Conservation (phyloP, 2,113 vertebrate genomes). For the Serinus canaria region DNA sequence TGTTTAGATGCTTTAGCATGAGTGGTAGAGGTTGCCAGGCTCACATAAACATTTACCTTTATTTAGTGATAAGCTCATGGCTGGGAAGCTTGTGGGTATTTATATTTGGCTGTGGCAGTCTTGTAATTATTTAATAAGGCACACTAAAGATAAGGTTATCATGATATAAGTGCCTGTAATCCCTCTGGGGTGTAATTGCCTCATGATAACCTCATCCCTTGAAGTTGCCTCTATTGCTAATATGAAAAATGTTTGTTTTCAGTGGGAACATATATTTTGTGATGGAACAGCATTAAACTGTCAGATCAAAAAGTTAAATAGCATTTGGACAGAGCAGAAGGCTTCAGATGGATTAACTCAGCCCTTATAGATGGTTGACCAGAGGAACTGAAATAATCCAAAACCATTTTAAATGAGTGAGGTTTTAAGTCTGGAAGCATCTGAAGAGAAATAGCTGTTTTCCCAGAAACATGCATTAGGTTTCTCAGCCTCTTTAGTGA, state of each 20-base stretch:
- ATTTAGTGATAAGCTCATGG: not conserved
- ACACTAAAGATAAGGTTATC: constrained; percentile 59
- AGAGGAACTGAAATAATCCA: constrained; percentile 3
- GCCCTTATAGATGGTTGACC: not conserved
- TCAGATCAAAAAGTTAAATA: constrained; percentile 61
- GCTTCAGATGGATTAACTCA: constrained; percentile 56
- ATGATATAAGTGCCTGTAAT: constrained; percentile 57
- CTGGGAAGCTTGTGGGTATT: constrained; percentile 7
- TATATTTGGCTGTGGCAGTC: constrained; percentile 22
- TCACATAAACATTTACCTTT: constrained; percentile 39
- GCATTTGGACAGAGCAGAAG: constrained; percentile 47
- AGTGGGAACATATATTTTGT: constrained; percentile 61
- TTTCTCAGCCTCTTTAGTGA: not conserved
- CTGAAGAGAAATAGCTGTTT: constrained; percentile 32
- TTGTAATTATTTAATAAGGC: constrained; percentile 60
- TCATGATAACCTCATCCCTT: constrained; percentile 64
- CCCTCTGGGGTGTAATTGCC: constrained; percentile 53
- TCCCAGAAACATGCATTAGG: not conserved
- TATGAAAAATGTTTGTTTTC: constrained; percentile 67
- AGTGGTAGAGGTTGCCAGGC: not conserved
- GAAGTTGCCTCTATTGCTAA: constrained; percentile 41
- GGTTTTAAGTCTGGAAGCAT: constrained; percentile 28
- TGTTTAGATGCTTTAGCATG: constrained; percentile 1
- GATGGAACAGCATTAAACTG: constrained; percentile 55
- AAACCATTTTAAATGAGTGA: not conserved